A percentile compares a stretch with the other conserved stretches of the same genome.
phyloP scores from a whole-genome alignment of 2,113 vertebrate species.

The Oncorhynchus clarkii region DNA sequence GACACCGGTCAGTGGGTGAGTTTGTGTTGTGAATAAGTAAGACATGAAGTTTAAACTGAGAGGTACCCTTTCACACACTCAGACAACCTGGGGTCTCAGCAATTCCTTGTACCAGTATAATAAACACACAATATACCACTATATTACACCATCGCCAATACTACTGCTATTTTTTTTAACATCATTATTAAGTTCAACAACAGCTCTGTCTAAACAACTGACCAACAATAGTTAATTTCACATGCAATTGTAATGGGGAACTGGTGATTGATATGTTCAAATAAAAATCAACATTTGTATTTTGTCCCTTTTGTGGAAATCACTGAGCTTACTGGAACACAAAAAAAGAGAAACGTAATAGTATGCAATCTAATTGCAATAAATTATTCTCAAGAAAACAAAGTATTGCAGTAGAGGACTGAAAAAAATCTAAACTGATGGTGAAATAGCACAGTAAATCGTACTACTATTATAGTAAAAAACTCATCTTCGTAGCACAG shows the following conservation, averaged over 20 bases:
- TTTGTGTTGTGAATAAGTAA: constrained; percentile 1
- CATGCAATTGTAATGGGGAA: constrained; percentile 29
- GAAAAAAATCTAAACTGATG: background rate
- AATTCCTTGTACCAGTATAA: constrained; percentile 21
- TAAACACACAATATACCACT: constrained; percentile 31
- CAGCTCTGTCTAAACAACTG: constrained; percentile 14
- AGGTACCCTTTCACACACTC: constrained; percentile 2
- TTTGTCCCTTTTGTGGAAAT: background rate
- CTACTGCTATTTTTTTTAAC: constrained; percentile 23
- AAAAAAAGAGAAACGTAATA: background rate
- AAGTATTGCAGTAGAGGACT: background rate
- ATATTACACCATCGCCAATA: constrained; percentile 4
- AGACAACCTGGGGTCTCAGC: constrained; percentile 13
- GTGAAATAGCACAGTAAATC: constrained; percentile 19
- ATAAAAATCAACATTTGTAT: background rate
- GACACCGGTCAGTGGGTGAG: background rate
- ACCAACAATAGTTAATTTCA: constrained; percentile 25
- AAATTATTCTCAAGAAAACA: background rate
- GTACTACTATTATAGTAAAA: constrained; percentile 2
- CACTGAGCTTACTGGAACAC: background rate
- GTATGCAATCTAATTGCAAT: background rate
- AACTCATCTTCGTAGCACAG: constrained; percentile 8
- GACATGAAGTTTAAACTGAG: constrained; percentile 15
- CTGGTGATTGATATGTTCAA: background rate
- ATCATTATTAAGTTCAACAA: background rate